These are phyloP conservation scores for Sinocyclocheilus maitianheensis DNA, from an alignment of 2,113 vertebrate genomes.

Conservation along the genomic window DNA sequence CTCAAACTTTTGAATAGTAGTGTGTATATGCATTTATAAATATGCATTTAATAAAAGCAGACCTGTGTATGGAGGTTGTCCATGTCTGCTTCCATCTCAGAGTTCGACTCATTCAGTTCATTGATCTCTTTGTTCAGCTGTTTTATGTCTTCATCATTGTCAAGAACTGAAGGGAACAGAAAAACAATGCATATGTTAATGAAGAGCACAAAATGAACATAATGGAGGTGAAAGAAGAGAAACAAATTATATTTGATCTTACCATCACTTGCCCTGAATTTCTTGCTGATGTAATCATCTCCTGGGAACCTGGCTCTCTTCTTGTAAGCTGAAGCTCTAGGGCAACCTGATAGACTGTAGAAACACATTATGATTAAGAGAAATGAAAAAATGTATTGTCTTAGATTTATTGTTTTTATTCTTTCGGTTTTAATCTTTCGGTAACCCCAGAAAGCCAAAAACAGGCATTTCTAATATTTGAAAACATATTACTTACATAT, in stretches of 20 bases:
- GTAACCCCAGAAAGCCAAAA: constrained; percentile 1
- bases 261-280: constrained; percentile 98
- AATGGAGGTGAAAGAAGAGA: background rate
- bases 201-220: constrained; percentile 18
- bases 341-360: constrained; percentile 94
- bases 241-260: constrained; percentile 63
- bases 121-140: constrained; percentile 97
- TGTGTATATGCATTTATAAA: background rate
- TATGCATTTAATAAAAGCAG: constrained; percentile 46
- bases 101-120: constrained; percentile 93
- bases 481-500: background rate
- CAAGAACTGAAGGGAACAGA: constrained; percentile 79
- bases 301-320: constrained; percentile 95
- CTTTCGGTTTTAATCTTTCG: too few relatives aligned
- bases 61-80: constrained; percentile 97
- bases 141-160: constrained; percentile 97
- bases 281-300: constrained; percentile 93
- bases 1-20: background rate
- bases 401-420: background rate
- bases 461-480: background rate
- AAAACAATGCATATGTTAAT: background rate
- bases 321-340: constrained; percentile 92
- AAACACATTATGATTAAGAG: constrained; percentile 11
- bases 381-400: background rate
- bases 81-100: constrained; percentile 95